Conservation (phyloP, 1,140 invertebrate genomes). For the Palaemon carinicauda region DNA sequence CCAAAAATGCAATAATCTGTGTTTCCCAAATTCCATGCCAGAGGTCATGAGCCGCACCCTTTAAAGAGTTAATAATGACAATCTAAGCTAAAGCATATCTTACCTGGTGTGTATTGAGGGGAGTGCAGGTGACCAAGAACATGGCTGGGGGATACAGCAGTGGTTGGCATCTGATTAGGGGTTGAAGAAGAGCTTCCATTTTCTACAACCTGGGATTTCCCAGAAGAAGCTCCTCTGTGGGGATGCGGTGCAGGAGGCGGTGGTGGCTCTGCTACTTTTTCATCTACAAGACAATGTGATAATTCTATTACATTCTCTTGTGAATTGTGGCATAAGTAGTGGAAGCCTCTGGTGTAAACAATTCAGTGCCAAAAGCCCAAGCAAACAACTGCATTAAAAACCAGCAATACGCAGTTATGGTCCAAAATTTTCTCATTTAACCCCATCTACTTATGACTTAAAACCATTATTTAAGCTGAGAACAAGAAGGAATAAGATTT, state of each 20-base stretch:
- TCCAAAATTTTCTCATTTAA: no score
- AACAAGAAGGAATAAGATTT: no score
- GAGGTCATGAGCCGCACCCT: no score
- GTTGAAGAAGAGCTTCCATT: slow-evolving; percentile 50
- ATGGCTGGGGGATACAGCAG: slow-evolving; percentile 40
- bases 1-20: no score
- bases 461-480: no score
- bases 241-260: slow-evolving; percentile 48
- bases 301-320: background rate
- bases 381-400: no score
- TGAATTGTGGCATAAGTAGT: background rate
- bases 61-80: background rate
- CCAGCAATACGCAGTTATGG: no score
- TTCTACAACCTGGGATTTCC: slow-evolving; percentile 31
- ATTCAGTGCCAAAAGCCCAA: no score
- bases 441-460: no score
- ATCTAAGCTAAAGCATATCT: background rate
- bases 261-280: slow-evolving; percentile 44
- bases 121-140: slow-evolving; percentile 50
- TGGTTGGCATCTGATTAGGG: slow-evolving; percentile 41
- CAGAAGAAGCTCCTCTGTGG: slow-evolving; percentile 32
- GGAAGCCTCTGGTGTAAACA: no score
- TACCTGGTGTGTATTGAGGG: slow-evolving; percentile 50
- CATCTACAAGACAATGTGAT: slow-evolving; percentile 18
- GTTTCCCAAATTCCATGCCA: no score